Percentiles rank a stretch among this genome's conserved stretches.
Evolutionary conservation across 1,140 invertebrate genomes (phyloP).

Genomic region (Hyles vespertilio): DNA sequence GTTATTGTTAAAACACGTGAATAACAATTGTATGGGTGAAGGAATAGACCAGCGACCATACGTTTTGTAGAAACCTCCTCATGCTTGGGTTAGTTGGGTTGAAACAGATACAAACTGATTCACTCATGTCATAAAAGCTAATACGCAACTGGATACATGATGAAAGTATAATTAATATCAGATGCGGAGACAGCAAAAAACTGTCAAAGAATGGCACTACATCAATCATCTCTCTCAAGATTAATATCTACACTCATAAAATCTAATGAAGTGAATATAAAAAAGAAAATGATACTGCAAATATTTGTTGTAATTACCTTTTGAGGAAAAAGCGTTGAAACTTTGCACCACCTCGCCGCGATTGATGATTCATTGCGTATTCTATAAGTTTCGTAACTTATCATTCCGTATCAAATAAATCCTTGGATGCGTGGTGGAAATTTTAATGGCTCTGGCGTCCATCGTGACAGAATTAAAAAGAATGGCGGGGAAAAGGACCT

Average conservation of each 20-base stretch:
- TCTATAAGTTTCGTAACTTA: conserved; percentile 40
- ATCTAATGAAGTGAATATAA: conserved; percentile 14
- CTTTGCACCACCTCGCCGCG: conserved; percentile 9
- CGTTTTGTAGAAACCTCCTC: too few species aligned
- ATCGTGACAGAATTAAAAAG: conserved; percentile 61
- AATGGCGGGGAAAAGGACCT: conserved; percentile 55
- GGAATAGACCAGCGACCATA: too few species aligned
- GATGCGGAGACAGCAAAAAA: too few species aligned
- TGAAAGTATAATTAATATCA: too few species aligned
- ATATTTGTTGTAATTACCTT: conserved; percentile 16
- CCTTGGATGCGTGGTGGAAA: conserved; percentile 39
- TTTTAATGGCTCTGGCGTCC: conserved; percentile 63
- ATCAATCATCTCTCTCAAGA: conserved; percentile 21
- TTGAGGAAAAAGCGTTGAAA: conserved; percentile 10
- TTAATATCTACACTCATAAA: conserved; percentile 19
- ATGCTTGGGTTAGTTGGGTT: too few species aligned
- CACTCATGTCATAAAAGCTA: too few species aligned
- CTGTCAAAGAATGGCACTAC: background rate
- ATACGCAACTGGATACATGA: too few species aligned
- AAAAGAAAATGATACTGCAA: conserved; percentile 17
- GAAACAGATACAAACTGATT: too few species aligned
- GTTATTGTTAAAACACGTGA: too few species aligned
- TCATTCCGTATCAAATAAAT: conserved; percentile 56
- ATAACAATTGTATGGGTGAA: too few species aligned
- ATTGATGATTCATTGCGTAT: conserved; percentile 43